phyloP scores from a whole-genome alignment of 2,888 invertebrate species.

The Eilema griseolum region DNA sequence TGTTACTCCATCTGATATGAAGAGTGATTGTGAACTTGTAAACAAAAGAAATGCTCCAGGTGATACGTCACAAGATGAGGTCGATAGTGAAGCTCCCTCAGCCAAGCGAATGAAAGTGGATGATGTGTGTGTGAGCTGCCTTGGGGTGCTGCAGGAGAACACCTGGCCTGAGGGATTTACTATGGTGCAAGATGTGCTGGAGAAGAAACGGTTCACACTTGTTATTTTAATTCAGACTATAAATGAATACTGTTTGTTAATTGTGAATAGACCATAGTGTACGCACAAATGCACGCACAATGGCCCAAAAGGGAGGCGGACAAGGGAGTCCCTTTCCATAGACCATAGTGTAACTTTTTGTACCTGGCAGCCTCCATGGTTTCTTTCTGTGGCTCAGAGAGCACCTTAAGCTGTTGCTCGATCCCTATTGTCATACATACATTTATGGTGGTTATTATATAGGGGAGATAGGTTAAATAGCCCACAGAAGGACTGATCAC shows the following conservation, averaged over 20 bases:
- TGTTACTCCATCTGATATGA: not conserved
- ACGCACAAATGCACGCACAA: too few species aligned
- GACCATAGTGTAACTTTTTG: too few species aligned
- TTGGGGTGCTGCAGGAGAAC: conserved; percentile 90
- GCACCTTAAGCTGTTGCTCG: too few species aligned
- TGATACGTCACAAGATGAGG: not conserved
- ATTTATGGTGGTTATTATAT: too few species aligned
- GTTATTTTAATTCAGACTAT: not conserved
- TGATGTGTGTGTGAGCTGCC: conserved; percentile 89
- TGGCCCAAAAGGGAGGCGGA: too few species aligned
- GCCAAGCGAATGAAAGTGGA: conserved; percentile 78
- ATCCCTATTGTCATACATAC: too few species aligned
- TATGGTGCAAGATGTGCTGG: conserved; percentile 83
- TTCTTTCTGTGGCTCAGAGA: too few species aligned
- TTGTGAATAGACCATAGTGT: not conserved
- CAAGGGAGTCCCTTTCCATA: too few species aligned
- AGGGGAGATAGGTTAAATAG: too few species aligned
- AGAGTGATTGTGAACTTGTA: not conserved
- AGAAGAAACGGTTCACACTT: conserved; percentile 75
- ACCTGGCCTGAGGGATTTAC: conserved; percentile 85
- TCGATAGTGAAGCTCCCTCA: conserved; percentile 43
- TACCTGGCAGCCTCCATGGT: too few species aligned
- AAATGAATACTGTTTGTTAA: not conserved
- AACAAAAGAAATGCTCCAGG: not conserved
- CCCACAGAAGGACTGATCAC: too few species aligned